Base-by-base conservation (phyloP, 2,797 vertebrate species). In the Esox masquinongy region DNA sequence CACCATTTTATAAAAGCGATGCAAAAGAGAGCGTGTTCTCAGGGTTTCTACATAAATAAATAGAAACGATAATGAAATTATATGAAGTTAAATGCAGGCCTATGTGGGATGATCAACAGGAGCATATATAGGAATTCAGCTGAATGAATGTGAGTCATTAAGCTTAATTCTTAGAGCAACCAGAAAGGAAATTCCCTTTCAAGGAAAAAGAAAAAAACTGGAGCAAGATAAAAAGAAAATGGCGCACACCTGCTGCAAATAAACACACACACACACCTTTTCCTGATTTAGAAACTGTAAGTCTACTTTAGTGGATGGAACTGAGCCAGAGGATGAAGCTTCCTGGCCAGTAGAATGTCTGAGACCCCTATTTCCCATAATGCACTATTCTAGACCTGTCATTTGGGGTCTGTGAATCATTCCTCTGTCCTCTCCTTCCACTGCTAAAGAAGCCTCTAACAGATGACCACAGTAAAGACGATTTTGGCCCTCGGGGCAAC, bases 151-250 rank as follows among this genome's bases (percentile, higher is more conserved):
- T 72, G 61, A 47, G 68, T 15, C 43, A 47, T n/a, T 15, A 36
- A 7, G 16, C 49, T 61, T 63, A 31, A 31, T 70, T 50, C 15
- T 67, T 24, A 51, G 70, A 56, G 39, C 49, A 22, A 22, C 47
- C 64, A 39, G 17, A 43, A 14, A 14, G 43, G 47, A 75, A 66
- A 68, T 50, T 71, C 53, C 56, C 36, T 67, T 73, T 70, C 6
- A 22, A 51, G 68, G 50, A 22, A 49, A 70, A 26, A 56, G 16
- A 34, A 26, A 56, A 6, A 34, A 39, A 39, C 56, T 68, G 49
- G 22, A 56, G n/a, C 22, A 39, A 51, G 34, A 26, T 7, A 2
- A 56, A 69, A 68, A 16, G n/a, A 69, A 59, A 47, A 51, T 4
- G n/a, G 50, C 24, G 5, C 16, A 16, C 67, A 76, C 68, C 74